Conservation (phyloP, 2,113 vertebrate genomes). For the Apteryx owenii region DNA sequence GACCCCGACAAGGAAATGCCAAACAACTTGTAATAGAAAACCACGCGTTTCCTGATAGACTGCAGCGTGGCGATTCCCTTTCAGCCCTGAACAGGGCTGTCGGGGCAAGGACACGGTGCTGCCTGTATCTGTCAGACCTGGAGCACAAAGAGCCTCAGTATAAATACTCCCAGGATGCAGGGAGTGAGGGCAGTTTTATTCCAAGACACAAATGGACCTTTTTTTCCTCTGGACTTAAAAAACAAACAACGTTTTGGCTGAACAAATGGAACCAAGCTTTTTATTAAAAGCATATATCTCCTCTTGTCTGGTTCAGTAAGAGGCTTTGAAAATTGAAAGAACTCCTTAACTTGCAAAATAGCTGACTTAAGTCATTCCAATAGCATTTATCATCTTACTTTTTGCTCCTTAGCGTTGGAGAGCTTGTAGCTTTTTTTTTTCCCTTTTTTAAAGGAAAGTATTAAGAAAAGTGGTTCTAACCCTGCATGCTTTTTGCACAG, state of each 20-base stretch:
- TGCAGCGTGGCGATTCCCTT: background rate
- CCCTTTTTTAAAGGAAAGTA: background rate
- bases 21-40: background rate
- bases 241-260: conserved; percentile 37
- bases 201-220: background rate
- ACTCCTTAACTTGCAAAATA: background rate
- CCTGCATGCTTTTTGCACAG: background rate
- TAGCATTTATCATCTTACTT: background rate
- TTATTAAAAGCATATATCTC: background rate
- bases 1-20: background rate
- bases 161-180: background rate
- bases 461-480: background rate
- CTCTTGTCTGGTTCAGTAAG: background rate
- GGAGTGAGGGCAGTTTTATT: conserved; percentile 1
- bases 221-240: background rate
- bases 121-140: background rate
- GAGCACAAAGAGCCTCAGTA: background rate
- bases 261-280: conserved; percentile 7
- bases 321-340: background rate
- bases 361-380: conserved; percentile 14
- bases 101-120: background rate
- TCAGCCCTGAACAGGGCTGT: background rate
- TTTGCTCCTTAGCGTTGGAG: background rate
- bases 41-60: accelerated
- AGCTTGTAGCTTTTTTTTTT: background rate